A percentile compares a stretch with the other conserved stretches of the same genome.
These are phyloP conservation scores for Lepus europaeus DNA, from an alignment of 2,113 vertebrate species.

Conservation along the genomic window DNA sequence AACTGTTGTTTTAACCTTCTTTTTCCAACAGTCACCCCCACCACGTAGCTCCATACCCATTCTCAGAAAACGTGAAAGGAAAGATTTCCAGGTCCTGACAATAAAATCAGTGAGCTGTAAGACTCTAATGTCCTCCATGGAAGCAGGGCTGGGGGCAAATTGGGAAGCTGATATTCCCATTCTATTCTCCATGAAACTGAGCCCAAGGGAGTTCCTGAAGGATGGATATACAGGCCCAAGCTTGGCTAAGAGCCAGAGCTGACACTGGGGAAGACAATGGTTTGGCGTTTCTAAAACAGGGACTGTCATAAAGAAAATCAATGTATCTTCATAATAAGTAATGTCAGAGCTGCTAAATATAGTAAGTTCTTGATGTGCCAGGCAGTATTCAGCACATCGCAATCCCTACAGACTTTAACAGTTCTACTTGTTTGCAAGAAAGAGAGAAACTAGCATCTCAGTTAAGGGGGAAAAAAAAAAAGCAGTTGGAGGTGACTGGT, in stretches of 20 bases:
- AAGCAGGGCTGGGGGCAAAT: neutral
- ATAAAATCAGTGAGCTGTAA: neutral
- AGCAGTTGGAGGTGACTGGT: neutral
- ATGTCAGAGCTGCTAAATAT: neutral
- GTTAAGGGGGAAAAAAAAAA: neutral
- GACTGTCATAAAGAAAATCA: neutral
- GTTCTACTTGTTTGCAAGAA: neutral
- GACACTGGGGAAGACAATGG: neutral
- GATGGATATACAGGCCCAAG: neutral
- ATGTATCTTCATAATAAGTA: neutral
- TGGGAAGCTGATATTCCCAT: neutral
- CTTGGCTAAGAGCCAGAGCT: neutral
- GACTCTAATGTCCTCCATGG: neutral
- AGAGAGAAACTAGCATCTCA: neutral
- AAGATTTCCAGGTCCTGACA: neutral
- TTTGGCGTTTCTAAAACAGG: neutral
- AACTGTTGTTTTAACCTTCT: constrained; percentile 4
- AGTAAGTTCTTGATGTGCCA: neutral
- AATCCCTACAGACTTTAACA: neutral
- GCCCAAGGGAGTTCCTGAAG: neutral
- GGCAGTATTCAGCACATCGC: neutral
- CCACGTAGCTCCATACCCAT: neutral
- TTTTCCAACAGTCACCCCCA: constrained; percentile 38
- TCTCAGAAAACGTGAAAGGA: constrained; percentile 15
- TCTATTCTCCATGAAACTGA: neutral